Conservation (phyloP, 1,140 invertebrate genomes). For the Drosophila tristis region DNA sequence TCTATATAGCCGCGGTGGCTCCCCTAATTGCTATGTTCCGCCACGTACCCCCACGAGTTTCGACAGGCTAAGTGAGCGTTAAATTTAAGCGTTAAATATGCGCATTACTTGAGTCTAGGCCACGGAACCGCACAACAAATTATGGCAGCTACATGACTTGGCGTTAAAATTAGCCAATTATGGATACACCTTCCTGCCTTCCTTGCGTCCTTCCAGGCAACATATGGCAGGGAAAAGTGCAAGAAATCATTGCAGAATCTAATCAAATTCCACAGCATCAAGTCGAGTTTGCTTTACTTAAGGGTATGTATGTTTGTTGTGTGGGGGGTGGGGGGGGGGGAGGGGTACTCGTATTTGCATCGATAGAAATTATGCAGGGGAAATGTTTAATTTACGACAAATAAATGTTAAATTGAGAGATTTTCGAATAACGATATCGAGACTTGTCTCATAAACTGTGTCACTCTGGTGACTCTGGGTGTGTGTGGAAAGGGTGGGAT, state of each 20-base stretch:
- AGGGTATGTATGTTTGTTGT: too few species aligned
- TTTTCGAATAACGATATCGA: constrained; percentile 74
- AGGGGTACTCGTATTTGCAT: constrained; percentile 21
- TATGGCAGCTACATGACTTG: constrained; percentile 69
- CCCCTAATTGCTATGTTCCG: constrained; percentile 16
- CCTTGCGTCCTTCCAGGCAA: constrained; percentile 5
- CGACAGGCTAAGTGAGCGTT: constrained; percentile 52
- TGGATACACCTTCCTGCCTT: neutral
- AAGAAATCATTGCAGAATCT: neutral
- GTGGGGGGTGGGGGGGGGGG: too few species aligned
- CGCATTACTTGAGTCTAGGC: constrained; percentile 15
- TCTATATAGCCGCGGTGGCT: neutral
- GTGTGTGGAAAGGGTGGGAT: neutral
- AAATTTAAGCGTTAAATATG: constrained; percentile 55
- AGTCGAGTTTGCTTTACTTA: neutral
- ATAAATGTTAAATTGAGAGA: constrained; percentile 83
- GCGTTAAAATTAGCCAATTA: constrained; percentile 66
- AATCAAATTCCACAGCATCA: constrained; percentile 18
- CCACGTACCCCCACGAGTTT: constrained; percentile 2
- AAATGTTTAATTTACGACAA: constrained; percentile 79
- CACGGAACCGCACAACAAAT: constrained; percentile 41
- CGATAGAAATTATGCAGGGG: constrained; percentile 50
- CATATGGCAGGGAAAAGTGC: constrained; percentile 35
- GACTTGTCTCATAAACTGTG: constrained; percentile 58
- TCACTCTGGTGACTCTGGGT: constrained; percentile 14